Conservation (phyloP, 2,888 invertebrate genomes). For the Penaeus monodon region DNA sequence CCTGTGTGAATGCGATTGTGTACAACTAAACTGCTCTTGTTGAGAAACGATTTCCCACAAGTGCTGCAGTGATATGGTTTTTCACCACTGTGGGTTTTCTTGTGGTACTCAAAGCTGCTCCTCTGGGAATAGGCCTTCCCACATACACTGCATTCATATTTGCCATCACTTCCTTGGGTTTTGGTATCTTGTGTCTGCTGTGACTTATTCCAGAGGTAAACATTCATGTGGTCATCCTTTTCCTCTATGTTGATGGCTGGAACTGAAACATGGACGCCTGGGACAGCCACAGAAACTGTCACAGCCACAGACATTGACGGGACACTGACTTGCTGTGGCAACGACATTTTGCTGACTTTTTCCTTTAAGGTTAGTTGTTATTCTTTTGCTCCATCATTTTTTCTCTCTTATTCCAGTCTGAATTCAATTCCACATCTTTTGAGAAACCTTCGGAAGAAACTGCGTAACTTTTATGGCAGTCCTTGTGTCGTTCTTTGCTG, state of each 20-base stretch:
- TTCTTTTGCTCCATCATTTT: no score
- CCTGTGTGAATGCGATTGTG: constrained; percentile 50
- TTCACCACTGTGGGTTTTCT: constrained; percentile 40
- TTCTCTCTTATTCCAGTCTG: no score
- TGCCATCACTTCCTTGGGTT: constrained; percentile 23
- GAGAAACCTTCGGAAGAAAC: no score
- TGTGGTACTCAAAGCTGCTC: constrained; percentile 40
- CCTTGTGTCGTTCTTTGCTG: no score
- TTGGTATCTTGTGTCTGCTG: constrained; percentile 22
- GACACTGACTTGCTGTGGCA: constrained; percentile 32
- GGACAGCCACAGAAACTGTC: constrained; percentile 25
- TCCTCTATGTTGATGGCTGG: constrained; percentile 7
- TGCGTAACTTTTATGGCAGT: no score
- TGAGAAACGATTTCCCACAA: constrained; percentile 39
- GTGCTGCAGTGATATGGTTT: constrained; percentile 34
- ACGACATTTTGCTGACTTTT: not conserved
- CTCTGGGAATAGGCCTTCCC: constrained; percentile 33
- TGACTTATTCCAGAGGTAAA: constrained; percentile 27
- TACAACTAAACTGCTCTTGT: constrained; percentile 30
- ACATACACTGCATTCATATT: constrained; percentile 41
- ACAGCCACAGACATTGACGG: constrained; percentile 27
- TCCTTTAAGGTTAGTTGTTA: no score
- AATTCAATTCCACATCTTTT: no score
- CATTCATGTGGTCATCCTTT: constrained; percentile 31
- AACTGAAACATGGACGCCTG: constrained; percentile 19